Base-by-base conservation (phyloP, 2,113 vertebrate species). In the Nothocercus julius region DNA sequence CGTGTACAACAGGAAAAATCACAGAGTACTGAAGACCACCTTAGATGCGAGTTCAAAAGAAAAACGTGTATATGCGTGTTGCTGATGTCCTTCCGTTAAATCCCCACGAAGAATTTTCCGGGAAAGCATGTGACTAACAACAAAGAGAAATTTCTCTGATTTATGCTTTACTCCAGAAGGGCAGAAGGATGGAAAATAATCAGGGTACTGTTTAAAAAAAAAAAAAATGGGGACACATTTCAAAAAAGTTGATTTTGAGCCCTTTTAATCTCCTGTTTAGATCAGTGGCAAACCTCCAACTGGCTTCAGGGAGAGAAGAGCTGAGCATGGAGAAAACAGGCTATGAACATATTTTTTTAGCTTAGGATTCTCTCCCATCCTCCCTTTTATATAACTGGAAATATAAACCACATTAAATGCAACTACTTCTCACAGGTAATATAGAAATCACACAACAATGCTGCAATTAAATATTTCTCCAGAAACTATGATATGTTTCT, bases 61-160 rank as follows among this genome's bases (percentile, higher is more conserved):
- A 66, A 94, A 64, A 79, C 21, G 16, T 87, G 81, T 85, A 36
- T 81, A 85, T 32, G 42, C 21, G 58, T 68, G 53, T 72, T 13
- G 6, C 53, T 90, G 66, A 84, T 92, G 61, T 82, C 97, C 75
- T 91, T 96, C 85, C 82, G 67, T 91, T 91, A 96, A 94, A 91
- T 91, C 66, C 73, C 64, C 45, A 27, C 32, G 40, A 68, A 34
- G 86, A 87, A 36, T 93, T 97, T 96, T 93, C 94, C 91, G 72
- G 89, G 91, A 95, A 96, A 89, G 75, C 34, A 16, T 70, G 75
- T 61, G 62, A 85, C 40, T 79, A 85, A 86, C 44, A 91, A 90
- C 90, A 89, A 73, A 95, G 79, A 91, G 38, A 82, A 81, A 74
- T 5, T 79, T 77, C 58, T 82, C 58, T 93, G 75, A 94, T 97